phyloP scores from a whole-genome alignment of 2,797 vertebrate genomes.

The Poecilia gillii region DNA sequence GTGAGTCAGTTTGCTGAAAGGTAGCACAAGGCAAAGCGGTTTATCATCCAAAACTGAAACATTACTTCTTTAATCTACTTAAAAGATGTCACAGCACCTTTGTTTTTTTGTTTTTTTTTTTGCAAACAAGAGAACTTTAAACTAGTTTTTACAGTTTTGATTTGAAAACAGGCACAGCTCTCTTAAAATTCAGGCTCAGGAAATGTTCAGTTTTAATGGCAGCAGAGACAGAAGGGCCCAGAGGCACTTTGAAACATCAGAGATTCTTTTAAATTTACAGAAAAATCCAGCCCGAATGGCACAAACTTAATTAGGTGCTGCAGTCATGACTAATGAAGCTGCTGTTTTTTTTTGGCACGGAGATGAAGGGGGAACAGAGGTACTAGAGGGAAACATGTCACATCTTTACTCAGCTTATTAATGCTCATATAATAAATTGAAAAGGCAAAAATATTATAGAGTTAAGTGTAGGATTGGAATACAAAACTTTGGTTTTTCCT shows the following conservation, averaged over 20 bases:
- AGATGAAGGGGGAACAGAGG: slow-evolving; percentile 55
- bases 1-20: slow-evolving; percentile 56
- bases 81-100: slow-evolving; percentile 56
- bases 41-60: slow-evolving; percentile 56
- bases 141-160: slow-evolving; percentile 53
- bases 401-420: slow-evolving; percentile 56
- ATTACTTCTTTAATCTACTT: slow-evolving; percentile 63
- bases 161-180: slow-evolving; percentile 59
- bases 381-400: slow-evolving; percentile 55
- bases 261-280: slow-evolving; percentile 77
- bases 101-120: slow-evolving; percentile 43
- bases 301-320: slow-evolving; percentile 76
- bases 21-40: slow-evolving; percentile 47
- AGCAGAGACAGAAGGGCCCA: slow-evolving; percentile 62
- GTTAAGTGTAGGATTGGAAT: slow-evolving; percentile 20
- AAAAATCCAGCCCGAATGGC: slow-evolving; percentile 71
- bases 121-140: slow-evolving; percentile 40
- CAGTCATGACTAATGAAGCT: slow-evolving; percentile 76
- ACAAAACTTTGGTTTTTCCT: slow-evolving; percentile 16
- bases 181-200: slow-evolving; percentile 51
- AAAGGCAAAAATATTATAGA: slow-evolving; percentile 37
- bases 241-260: slow-evolving; percentile 74
- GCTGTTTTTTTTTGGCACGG: slow-evolving; percentile 60
- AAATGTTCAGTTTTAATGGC: slow-evolving; percentile 75
- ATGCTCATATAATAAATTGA: slow-evolving; percentile 48